Evolutionary conservation across 2,113 vertebrate genomes (phyloP).

Genomic region (Phocoena phocoena): DNA sequence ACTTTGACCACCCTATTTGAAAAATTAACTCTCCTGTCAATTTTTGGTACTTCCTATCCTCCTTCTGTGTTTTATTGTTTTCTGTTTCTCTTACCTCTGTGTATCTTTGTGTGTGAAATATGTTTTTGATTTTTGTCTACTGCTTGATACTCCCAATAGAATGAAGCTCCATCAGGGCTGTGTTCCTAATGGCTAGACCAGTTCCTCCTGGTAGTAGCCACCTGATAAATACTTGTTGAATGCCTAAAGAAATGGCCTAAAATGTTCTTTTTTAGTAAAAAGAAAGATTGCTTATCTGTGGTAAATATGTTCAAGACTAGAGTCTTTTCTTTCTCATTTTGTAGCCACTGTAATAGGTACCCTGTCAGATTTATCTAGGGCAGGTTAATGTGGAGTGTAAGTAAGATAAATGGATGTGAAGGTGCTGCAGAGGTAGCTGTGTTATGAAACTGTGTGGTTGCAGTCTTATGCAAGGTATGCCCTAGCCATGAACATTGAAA

Average conservation of each 20-base stretch:
- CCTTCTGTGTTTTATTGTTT: not conserved
- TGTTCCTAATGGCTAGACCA: not conserved
- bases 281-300: not conserved
- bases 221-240: not conserved
- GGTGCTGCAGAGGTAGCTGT: not conserved
- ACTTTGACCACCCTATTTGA: not conserved
- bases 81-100: not conserved
- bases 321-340: not conserved
- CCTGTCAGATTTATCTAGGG: not conserved
- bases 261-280: not conserved
- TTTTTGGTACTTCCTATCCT: not conserved
- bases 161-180: not conserved
- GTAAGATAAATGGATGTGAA: not conserved
- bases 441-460: not conserved
- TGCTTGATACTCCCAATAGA: not conserved
- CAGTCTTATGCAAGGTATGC: not conserved
- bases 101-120: not conserved
- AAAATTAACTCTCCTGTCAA: not conserved
- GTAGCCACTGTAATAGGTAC: not conserved
- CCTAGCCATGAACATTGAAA: not conserved
- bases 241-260: not conserved
- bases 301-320: not conserved
- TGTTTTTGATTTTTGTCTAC: not conserved
- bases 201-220: not conserved
- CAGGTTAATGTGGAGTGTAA: not conserved